Evolutionary conservation across 2,888 invertebrate species (phyloP).

Genomic region (Nomada flava): DNA sequence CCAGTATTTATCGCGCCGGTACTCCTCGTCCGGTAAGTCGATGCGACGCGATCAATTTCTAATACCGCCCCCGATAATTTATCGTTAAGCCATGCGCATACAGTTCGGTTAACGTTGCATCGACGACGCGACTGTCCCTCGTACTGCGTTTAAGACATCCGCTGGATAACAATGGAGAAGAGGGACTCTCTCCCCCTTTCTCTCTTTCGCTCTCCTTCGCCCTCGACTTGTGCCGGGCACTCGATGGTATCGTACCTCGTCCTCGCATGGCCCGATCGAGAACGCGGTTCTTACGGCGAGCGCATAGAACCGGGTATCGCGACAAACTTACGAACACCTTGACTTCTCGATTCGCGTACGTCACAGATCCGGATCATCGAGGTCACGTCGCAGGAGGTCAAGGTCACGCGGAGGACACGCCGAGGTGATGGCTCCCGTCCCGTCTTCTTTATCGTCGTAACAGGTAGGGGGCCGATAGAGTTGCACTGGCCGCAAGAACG

Average conservation of each 20-base stretch:
- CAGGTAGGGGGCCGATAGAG: neutral
- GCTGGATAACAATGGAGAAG: conserved; percentile 9
- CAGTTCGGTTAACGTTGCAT: conserved; percentile 53
- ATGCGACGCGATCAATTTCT: conserved; percentile 68
- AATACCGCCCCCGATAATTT: conserved; percentile 63
- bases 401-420: too few relatives aligned
- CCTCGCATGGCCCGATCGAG: neutral
- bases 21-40: conserved; percentile 56
- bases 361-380: neutral
- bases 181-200: neutral
- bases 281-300: conserved; percentile 8
- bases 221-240: neutral
- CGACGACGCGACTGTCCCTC: conserved; percentile 34
- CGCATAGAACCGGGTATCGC: conserved; percentile 12
- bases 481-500: neutral
- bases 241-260: conserved; percentile 20
- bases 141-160: conserved; percentile 11
- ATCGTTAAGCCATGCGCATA: conserved; percentile 41
- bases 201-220: neutral
- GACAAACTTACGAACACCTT: conserved; percentile 7
- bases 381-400: too few relatives aligned
- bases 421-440: neutral
- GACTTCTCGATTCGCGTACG: conserved; percentile 55
- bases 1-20: conserved; percentile 55
- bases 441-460: neutral